Conservation (phyloP, 1,140 invertebrate genomes). For the Drosophila ambigua region DNA sequence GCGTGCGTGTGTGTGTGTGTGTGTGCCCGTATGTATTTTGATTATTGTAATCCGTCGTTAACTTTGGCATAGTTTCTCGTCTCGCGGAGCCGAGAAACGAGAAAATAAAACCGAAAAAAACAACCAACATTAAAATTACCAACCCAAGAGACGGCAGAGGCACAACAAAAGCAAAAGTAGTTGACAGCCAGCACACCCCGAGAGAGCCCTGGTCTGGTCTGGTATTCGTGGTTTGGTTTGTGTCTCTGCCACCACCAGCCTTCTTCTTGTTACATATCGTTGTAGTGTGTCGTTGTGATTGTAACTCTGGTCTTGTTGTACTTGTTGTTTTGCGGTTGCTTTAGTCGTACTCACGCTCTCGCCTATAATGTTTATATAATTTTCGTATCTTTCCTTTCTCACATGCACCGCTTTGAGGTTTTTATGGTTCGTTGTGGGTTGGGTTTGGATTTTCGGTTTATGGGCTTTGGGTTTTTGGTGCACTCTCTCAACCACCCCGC, state of each 20-base stretch:
- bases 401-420: conserved; percentile 67
- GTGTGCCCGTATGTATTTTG: conserved; percentile 41
- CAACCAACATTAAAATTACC: conserved; percentile 63
- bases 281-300: conserved; percentile 40
- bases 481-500: conserved; percentile 1
- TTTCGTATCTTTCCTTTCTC: conserved; percentile 71
- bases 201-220: conserved; percentile 31
- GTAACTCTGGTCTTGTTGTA: conserved; percentile 18
- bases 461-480: conserved; percentile 7
- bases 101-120: conserved; percentile 53
- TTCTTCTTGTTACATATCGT: conserved; percentile 78
- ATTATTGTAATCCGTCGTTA: conserved; percentile 77
- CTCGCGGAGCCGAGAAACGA: conserved; percentile 56
- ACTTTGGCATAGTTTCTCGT: conserved; percentile 73
- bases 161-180: conserved; percentile 40
- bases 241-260: conserved; percentile 2
- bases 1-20: conserved; percentile 1
- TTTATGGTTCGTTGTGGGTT: conserved; percentile 54
- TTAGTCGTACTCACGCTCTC: conserved; percentile 72
- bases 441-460: conserved; percentile 40
- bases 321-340: conserved; percentile 66
- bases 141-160: conserved; percentile 55
- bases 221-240: conserved; percentile 11
- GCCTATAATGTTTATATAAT: conserved; percentile 81
- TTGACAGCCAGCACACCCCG: conserved; percentile 31